phyloP scores from a whole-genome alignment of 2,113 vertebrate genomes.

The Emydocephalus ijimae region DNA sequence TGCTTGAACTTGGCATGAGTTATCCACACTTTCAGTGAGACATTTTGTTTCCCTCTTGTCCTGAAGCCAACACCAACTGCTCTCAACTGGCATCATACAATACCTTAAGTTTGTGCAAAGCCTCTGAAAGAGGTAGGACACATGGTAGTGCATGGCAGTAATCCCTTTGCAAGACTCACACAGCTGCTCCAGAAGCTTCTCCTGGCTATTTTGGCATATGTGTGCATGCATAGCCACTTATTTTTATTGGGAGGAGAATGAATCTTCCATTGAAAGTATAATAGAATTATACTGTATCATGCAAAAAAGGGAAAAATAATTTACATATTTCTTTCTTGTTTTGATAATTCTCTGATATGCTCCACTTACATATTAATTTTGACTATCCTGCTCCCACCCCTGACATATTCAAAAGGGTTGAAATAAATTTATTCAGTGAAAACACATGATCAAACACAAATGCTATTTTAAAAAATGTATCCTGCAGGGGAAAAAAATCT shows the following conservation, averaged over 20 bases:
- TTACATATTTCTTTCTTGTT: not conserved
- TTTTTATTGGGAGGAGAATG: not conserved
- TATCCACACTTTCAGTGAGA: not conserved
- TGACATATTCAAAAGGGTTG: not conserved
- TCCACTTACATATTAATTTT: fast-evolving
- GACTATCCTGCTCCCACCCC: not conserved
- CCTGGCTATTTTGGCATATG: not conserved
- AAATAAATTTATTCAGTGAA: not conserved
- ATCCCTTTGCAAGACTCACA: not conserved
- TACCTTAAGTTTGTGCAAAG: not conserved
- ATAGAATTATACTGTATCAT: not conserved
- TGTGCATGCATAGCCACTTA: not conserved
- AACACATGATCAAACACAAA: not conserved
- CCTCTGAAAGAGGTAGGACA: not conserved
- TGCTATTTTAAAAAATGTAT: not conserved
- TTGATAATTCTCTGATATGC: not conserved
- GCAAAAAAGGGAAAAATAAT: not conserved
- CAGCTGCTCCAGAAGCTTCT: not conserved
- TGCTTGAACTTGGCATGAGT: not conserved
- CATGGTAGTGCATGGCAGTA: not conserved
- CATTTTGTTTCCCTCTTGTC: not conserved
- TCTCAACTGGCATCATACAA: not conserved
- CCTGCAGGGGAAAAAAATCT: not conserved
- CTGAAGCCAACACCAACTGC: not conserved
- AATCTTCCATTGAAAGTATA: not conserved